phyloP scores from a whole-genome alignment of 2,797 vertebrate species.

The Cercopithecus neglectus region DNA sequence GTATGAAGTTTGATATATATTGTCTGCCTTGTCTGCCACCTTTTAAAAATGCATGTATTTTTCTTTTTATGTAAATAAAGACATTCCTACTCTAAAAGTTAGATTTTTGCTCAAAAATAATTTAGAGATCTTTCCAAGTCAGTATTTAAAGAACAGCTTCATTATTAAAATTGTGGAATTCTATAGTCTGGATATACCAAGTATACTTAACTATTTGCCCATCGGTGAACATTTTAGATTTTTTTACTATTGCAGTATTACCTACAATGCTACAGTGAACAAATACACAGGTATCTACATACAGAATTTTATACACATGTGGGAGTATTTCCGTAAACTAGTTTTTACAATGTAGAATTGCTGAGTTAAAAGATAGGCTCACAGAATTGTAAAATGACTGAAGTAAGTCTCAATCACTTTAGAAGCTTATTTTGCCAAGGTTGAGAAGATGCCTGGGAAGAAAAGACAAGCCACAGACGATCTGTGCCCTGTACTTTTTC shows the following conservation, averaged over 20 bases:
- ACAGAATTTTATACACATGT: not conserved
- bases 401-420: not conserved
- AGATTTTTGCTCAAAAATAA: not conserved
- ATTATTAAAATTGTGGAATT: not conserved
- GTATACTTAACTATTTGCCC: not conserved
- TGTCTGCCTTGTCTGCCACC: conserved; percentile 13
- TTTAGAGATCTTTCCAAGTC: not conserved
- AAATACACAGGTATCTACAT: not conserved
- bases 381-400: not conserved
- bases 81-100: not conserved
- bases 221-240: not conserved
- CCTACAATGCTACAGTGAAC: not conserved
- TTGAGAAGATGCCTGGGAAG: not conserved
- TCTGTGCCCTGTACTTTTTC: not conserved
- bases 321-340: not conserved
- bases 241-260: not conserved
- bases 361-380: not conserved
- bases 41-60: not conserved
- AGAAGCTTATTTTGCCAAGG: not conserved
- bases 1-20: not conserved
- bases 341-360: not conserved
- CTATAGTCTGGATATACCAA: not conserved
- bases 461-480: not conserved
- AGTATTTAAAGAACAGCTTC: not conserved
- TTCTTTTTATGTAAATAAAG: not conserved